phyloP scores from a whole-genome alignment of 2,113 vertebrate species.

The Panurus biarmicus region DNA sequence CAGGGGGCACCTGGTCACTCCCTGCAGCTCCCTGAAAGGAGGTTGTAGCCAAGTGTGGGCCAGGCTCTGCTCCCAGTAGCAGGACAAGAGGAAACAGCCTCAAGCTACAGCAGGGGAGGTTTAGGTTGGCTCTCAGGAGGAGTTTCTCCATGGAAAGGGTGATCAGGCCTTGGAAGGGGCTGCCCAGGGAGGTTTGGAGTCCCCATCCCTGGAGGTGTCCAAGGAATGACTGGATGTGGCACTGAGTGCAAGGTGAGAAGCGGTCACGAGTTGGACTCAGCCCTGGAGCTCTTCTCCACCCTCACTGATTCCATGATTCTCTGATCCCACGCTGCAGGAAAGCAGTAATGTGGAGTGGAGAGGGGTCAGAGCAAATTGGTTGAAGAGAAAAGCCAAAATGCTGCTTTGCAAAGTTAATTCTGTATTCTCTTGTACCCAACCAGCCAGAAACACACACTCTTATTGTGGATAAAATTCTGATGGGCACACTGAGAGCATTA shows the following conservation, averaged over 20 bases:
- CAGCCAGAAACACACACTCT: not conserved
- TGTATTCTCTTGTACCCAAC: not conserved
- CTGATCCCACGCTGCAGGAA: not conserved
- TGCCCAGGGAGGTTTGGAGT: not conserved
- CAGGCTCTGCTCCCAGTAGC: not conserved
- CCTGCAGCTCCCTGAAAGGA: not conserved
- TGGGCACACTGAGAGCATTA: not conserved
- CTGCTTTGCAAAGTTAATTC: not conserved
- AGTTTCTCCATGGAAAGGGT: not conserved
- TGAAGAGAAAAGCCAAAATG: not conserved
- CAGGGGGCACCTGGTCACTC: not conserved
- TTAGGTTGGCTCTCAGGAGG: not conserved
- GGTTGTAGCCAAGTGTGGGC: fast-evolving
- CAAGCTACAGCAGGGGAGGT: not conserved
- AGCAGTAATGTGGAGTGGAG: not conserved
- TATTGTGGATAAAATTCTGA: not conserved
- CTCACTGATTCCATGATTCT: too few species aligned
- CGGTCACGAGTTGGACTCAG: fast-evolving
- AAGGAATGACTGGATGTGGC: not conserved
- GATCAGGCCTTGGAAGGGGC: not conserved
- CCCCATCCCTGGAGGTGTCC: not conserved
- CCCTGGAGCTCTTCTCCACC: not conserved
- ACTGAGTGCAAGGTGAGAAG: too few species aligned
- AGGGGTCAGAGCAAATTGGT: not conserved
- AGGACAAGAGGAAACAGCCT: not conserved